phyloP scores from a whole-genome alignment of 1,140 invertebrate genomes.

The Cryptotermes secundus region DNA sequence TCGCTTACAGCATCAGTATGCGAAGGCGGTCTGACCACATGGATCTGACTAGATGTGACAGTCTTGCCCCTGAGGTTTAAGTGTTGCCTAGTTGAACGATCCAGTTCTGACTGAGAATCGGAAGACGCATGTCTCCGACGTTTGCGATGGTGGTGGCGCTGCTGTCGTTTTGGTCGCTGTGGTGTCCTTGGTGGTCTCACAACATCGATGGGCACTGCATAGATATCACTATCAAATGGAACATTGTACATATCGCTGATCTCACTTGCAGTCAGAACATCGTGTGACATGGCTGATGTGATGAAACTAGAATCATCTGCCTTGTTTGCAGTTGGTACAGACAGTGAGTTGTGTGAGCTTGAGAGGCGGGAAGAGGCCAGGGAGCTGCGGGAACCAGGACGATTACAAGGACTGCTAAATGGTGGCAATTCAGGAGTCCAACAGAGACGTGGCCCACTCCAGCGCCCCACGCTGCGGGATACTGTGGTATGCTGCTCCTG shows the following conservation, averaged over 20 bases:
- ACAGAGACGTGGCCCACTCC: conserved; percentile 50
- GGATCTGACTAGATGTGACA: not conserved
- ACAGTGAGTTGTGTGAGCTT: conserved; percentile 77
- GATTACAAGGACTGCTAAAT: conserved; percentile 58
- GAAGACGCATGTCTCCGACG: conserved; percentile 54
- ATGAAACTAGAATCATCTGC: conserved; percentile 82
- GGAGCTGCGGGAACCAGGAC: conserved; percentile 70
- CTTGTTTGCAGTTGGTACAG: conserved; percentile 65
- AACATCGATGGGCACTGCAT: conserved; percentile 79
- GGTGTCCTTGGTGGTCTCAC: conserved; percentile 57
- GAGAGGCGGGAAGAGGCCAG: conserved; percentile 70
- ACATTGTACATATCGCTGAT: conserved; percentile 84
- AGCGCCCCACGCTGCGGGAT: not conserved
- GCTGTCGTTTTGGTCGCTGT: conserved; percentile 54
- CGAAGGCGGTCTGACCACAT: not conserved
- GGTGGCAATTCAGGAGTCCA: conserved; percentile 63
- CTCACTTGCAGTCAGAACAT: conserved; percentile 65
- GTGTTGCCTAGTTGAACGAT: conserved; percentile 14
- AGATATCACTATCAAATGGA: conserved; percentile 81
- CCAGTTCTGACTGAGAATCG: conserved; percentile 30
- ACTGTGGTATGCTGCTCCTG: not conserved
- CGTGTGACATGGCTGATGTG: conserved; percentile 81
- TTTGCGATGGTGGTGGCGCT: conserved; percentile 59
- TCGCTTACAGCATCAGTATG: not conserved
- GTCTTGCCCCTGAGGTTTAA: not conserved